Base-by-base conservation (phyloP, 2,113 vertebrate genomes). In the Psephotus haematonotus region DNA sequence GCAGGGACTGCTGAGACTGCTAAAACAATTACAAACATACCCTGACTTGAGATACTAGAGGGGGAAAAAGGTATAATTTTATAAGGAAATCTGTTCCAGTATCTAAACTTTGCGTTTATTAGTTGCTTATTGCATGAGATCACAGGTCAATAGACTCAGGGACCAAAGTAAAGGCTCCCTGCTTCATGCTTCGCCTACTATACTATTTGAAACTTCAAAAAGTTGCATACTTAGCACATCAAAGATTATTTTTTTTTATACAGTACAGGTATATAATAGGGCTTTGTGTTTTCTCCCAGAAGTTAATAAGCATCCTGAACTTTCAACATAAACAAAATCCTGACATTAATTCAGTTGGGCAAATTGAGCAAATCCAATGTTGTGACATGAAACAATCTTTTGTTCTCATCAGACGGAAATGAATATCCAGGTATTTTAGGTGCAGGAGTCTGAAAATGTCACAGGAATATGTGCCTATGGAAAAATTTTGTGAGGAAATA, bases 241-340 rank as follows among this genome's bases (percentile, higher is more conserved):
- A 97, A 98, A 97, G 96, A 90, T 92, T 80, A 78, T 35, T 95
- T 96, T 72, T 97, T 97, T 83, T 96, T 94, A 94, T 97, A 97
- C 80, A 94, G 91, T 92, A 76, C 88, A 83, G 53, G 62, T 85
- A 87, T 90, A 97, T 96, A 97, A 97, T 95, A 94, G 94, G 72
- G 89, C 91, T 96, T 97, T 98, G 96, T 96, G 55, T 94, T 97
- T 97, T 91, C 86, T 92, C 82, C 63, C 55, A 8, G 29, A 95
- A 98, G 93, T 92, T 97, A 97, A 98, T 97, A 97, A 98, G 96
- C 97, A 95, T 93, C 91, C 72, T 93, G 95, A 97, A 95, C 92
- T 92, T 94, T 70, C 71, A 95, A 75, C 89, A 89, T 92, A 97
- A 97, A 97, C 95, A 97, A 92, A 96, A 94, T 95, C 72, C 90